Percentiles rank a stretch among this genome's conserved stretches.
Evolutionary conservation across 2,888 invertebrate genomes (phyloP).

Genomic region (Cheilosia urbana): DNA sequence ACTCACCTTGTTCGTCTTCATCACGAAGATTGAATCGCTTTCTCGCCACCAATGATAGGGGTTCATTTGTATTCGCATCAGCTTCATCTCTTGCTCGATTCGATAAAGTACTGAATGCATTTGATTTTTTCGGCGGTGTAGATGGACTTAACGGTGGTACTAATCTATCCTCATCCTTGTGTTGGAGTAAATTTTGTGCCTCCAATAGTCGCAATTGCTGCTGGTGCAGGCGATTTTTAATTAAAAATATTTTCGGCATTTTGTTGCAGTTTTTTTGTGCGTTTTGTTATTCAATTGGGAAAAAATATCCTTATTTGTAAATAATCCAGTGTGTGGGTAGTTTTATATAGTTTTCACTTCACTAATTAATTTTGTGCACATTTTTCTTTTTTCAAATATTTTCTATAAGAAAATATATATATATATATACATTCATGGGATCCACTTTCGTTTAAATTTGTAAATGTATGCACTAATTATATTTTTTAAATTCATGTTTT

Average conservation of each 20-base stretch:
- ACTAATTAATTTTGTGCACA: slow-evolving; percentile 60
- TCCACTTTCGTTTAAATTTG: slow-evolving; percentile 73
- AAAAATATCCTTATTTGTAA: slow-evolving; percentile 36
- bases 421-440: slow-evolving; percentile 46
- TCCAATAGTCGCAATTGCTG: slow-evolving; percentile 94
- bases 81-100: slow-evolving; percentile 58
- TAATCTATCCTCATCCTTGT: slow-evolving; percentile 87
- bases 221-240: slow-evolving; percentile 95
- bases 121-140: slow-evolving; percentile 78
- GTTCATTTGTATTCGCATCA: slow-evolving; percentile 82
- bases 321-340: slow-evolving; percentile 81
- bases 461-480: slow-evolving; percentile 64
- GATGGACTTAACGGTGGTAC: slow-evolving; percentile 86
- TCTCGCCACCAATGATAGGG: slow-evolving; percentile 87
- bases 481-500: slow-evolving; percentile 70
- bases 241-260: slow-evolving; percentile 97
- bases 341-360: slow-evolving; percentile 39
- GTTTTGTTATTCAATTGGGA: slow-evolving; percentile 29
- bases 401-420: slow-evolving; percentile 47
- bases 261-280: slow-evolving; percentile 56
- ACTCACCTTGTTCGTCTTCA: slow-evolving; percentile 78
- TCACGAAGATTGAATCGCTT: slow-evolving; percentile 83
- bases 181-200: slow-evolving; percentile 91
- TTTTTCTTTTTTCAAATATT: slow-evolving; percentile 52
- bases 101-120: slow-evolving; percentile 63